Base-by-base conservation (phyloP, 2,797 vertebrate species). In the Schizopygopsis malacanthus region DNA sequence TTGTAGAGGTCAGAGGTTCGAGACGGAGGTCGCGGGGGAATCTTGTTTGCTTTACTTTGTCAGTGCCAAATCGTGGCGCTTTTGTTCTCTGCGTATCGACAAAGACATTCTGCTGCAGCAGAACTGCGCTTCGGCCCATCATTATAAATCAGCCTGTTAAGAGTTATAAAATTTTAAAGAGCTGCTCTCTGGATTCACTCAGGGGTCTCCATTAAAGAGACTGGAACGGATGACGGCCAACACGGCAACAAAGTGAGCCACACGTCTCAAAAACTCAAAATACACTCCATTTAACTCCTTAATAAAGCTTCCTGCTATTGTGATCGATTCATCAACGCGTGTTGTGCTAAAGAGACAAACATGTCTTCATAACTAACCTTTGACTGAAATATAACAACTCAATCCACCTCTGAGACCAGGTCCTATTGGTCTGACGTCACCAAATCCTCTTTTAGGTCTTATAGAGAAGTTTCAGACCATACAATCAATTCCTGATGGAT, bases 131-230 rank as follows among this genome's bases (percentile, higher is more conserved):
- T 90, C 54, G 85, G 88, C 90, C 92, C 93, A 93, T 95, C 92
- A 94, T 93, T 93, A 94, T 94, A 94, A 94, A 95, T 95, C 93
- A 94, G 90, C 89, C 91, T 86, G 91, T 94, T 93, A 92, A 89
- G 91, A 91, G 90, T 91, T 91, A 94, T 94, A 93, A 90, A 92
- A 94, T 86, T 93, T 94, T 95, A 93, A 95, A 94, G 91, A 94
- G 92, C 93, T 88, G 89, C 92, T 91, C 90, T 82, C 89, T 87
- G 86, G 91, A 93, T 94, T 94, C 88, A 83, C 92, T 91, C 82
- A 90, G 90, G 92, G 91, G 89, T 92, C 93, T 94, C 93, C 92
- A 95, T 95, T 95, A 95, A 91, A 56, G 88, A 90, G 90, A 91
- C 87, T 87, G 25, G 69, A 89, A 90, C 90, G 82, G 93, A 95